Base-by-base conservation (phyloP, 2,888 invertebrate species). In the Agapostemon virescens region DNA sequence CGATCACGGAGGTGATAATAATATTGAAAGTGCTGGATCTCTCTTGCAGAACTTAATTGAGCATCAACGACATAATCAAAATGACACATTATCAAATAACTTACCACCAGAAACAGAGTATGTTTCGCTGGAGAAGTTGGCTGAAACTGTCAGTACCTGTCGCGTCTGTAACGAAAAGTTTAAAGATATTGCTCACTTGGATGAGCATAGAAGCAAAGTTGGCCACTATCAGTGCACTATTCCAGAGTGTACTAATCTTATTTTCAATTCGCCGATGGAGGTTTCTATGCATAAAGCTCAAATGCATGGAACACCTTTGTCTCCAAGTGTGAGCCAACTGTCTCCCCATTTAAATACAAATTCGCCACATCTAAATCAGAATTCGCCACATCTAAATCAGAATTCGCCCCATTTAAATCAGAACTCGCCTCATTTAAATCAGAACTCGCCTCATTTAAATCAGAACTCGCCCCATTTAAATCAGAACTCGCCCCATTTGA, bases 111-210 rank as follows among this genome's bases (percentile, higher is more conserved):
- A 93, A 78, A 95, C 94, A 79, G 95, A 95, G 92, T 95, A 95
- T 86, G 95, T 95, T 83, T 95, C 95, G 0, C 91, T 95, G 81
- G 95, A 95, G 79, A 94, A 94, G 40, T 91, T 95, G 84, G 95
- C 95, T 0, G 93, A 93, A 1, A 94, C 95, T 0, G 94, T 95
- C 72, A 94, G 93, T 79, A 94, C 94, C 0, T 95, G 95, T 88
- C 94, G 95, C 13, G 93, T 95, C 2, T 95, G 95, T 89, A 95
- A 94, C 84, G 95, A 94, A 42, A 94, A 95, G 79, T 95, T 94
- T 89, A 94, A 94, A 23, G 94, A 94, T 82, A 92, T 94, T 63
- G 92, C 93, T 0, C 91, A 94, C 42, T 87, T 95, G 52, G 94
- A 95, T 58, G 94, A 94, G 15, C 95, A 95, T 83, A 93, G 91